Evolutionary conservation across 2,888 invertebrate genomes (phyloP), one percentile per base, ranked within the genome.

Genomic region (Dasypogon diadema): DNA sequence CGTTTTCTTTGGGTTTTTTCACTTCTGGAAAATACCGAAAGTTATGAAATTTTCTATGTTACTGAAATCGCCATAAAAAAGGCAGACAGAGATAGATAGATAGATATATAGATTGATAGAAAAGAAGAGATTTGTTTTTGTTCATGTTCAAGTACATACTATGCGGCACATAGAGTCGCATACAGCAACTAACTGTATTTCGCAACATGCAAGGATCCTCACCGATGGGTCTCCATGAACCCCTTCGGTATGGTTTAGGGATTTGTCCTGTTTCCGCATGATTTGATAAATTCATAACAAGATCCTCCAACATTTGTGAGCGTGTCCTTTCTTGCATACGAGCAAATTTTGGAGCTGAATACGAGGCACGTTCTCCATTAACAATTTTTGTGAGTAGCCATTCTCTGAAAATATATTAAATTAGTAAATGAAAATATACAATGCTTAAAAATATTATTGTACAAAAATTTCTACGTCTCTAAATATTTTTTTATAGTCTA

Each of bases 231-330:
- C 97, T 90, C 97, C 97, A 97, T 5, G 96, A 96, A 90, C 93
- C 93, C 88, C 91, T 90, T 86, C 96, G 89, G 85, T 97, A 97
- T 22, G 97, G 96, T 87, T 97, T 97, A 8, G 97, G 97, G 85
- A 97, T 97, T 87, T 97, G 96, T 77, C 97, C 97, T 54, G 97
- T 97, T 87, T 97, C 96, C 0, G 95, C 96, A 83, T 97, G 96
- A 87, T 97, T 97, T 80, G 95, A 95, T 80, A 97, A 87, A 87
- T 97, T 97, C 79, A 96, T 96, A 6, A 97, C 96, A 77, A 97
- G 93, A 83, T 97, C 97, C 85, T 97, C 96, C 37, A 97, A 88
- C 96, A 97, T 96, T 86, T 97, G 97, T 78, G 94, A 94, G 37
- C 97, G 89, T 0, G 97, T 97, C 77, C 97, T 88, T 83, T 97